Base-by-base conservation (phyloP, 2,113 vertebrate genomes). In the Mesocricetus auratus region DNA sequence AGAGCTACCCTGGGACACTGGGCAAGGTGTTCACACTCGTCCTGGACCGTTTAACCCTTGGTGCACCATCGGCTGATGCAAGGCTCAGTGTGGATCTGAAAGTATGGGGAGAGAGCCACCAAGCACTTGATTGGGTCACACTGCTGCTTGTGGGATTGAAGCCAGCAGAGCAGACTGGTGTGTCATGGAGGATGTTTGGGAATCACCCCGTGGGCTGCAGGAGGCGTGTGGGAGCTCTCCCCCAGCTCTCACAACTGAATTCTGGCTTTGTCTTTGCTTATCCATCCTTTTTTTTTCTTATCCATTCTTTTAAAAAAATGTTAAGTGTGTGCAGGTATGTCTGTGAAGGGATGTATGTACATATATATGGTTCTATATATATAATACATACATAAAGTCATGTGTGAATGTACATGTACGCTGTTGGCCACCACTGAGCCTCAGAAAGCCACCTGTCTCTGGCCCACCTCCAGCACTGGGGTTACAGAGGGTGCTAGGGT, bases 41-140 rank as follows among this genome's bases (percentile, higher is more conserved):
- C 21, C 86, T 4, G 0, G 0, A 53, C 56, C 17, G 58, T 2
- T 58, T n/a, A 8, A 53, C 33, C 24, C 64, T 64, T 47, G 0
- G 21, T 8, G 26, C n/a, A 0, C 0, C 0, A 0, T 22, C 0
- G 0, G 36, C 36, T 22, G 36, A 22, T 17, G 1, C 45, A 13
- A 47, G 77, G 66, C 26, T 31, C 89, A 17, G 50, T 26, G 53
- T 60, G 86, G 71, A 39, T 81, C 74, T 64, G 36, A 12, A 29
- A 87, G 47, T 58, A 3, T 8, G 62, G 53, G 1, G 0, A n/a
- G 64, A 66, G 79, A 36, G 26, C 5, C 64, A 50, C 62, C 26
- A 5, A 21, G 5, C 0, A 19, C 88, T 33, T 56, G 64, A 15
- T 26, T 1, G 36, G 73, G 29, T 69, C 78, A 36, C 56, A 79